Conservation (phyloP, 2,113 vertebrate genomes). For the Heloderma charlesbogerti region DNA sequence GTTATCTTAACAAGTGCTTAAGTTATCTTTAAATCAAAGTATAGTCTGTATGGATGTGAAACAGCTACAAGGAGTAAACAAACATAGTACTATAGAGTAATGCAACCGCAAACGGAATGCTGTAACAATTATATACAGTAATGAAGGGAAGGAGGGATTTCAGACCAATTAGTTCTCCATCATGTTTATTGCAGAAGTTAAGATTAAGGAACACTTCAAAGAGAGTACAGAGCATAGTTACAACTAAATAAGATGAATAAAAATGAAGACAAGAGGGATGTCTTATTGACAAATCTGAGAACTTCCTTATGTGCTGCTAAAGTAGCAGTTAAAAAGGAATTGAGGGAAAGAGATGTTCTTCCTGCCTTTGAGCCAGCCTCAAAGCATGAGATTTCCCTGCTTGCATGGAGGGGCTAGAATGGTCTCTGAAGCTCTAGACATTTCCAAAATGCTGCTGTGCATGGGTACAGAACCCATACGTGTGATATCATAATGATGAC, state of each 20-base stretch:
- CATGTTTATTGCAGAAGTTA: too few relatives aligned
- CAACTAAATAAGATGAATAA: too few relatives aligned
- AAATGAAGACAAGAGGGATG: too few relatives aligned
- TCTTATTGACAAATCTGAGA: not conserved
- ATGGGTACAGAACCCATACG: not conserved
- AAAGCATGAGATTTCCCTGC: not conserved
- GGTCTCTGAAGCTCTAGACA: too few relatives aligned
- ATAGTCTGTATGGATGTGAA: not conserved
- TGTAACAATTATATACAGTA: too few relatives aligned
- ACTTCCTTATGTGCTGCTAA: not conserved
- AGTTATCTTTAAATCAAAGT: not conserved
- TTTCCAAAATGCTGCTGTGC: not conserved
- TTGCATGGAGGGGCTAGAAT: not conserved
- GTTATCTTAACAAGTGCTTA: too few relatives aligned
- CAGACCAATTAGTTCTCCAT: not conserved
- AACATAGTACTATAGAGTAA: not conserved
- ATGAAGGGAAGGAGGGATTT: too few relatives aligned
- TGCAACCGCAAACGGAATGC: not conserved
- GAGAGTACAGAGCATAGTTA: too few relatives aligned
- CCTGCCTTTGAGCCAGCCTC: not conserved
- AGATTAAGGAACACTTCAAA: too few relatives aligned
- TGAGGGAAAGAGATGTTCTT: too few relatives aligned
- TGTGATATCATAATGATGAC: not conserved
- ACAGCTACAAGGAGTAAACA: not conserved
- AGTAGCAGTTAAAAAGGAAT: too few relatives aligned